phyloP scores from a whole-genome alignment of 1,140 invertebrate genomes.

The Argopecten irradians region DNA sequence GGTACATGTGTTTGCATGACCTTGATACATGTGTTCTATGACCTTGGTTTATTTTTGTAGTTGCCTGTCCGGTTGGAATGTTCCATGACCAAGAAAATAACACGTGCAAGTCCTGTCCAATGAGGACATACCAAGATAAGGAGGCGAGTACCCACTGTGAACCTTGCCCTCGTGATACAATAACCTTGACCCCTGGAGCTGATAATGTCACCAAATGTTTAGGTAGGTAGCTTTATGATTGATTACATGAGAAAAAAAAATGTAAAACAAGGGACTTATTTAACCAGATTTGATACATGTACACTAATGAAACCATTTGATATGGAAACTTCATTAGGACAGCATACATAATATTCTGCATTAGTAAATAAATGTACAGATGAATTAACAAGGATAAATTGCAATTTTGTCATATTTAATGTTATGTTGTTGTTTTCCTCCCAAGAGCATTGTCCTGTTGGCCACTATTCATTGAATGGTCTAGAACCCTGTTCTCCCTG shows the following conservation, averaged over 20 bases:
- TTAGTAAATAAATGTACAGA: too few species aligned
- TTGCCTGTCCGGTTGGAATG: conserved; percentile 9
- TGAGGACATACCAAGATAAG: not conserved
- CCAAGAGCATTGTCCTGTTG: conserved; percentile 50
- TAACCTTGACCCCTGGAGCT: not conserved
- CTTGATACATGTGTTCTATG: too few species aligned
- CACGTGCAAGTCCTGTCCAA: not conserved
- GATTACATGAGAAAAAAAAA: too few species aligned
- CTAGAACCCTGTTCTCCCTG: conserved; percentile 43
- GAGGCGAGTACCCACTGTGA: not conserved
- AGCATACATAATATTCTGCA: too few species aligned
- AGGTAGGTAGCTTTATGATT: not conserved
- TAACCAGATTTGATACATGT: too few species aligned
- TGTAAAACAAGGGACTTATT: too few species aligned
- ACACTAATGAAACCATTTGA: too few species aligned
- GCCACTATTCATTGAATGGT: conserved; percentile 53
- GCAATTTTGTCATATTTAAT: too few species aligned
- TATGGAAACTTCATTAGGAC: too few species aligned
- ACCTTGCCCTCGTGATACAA: not conserved
- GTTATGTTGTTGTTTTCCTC: not conserved
- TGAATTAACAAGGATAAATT: too few species aligned
- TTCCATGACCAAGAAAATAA: not conserved
- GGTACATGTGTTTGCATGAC: too few species aligned
- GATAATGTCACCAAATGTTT: conserved; percentile 22
- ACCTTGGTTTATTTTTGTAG: too few species aligned